Conservation (phyloP, 2,113 vertebrate genomes). For the Coregonus clupeaformis region DNA sequence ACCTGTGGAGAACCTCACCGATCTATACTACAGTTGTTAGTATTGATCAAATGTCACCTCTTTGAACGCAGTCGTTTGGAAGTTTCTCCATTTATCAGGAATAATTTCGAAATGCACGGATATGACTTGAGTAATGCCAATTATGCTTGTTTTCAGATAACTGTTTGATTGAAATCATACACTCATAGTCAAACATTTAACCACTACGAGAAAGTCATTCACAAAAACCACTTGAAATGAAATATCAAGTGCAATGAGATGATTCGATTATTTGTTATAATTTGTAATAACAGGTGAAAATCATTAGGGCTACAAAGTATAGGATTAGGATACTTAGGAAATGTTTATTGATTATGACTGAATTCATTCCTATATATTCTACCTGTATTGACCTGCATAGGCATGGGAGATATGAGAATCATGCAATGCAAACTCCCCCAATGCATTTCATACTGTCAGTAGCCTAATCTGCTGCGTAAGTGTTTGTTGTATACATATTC, state of each 20-base stretch:
- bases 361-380: background rate
- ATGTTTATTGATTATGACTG: background rate
- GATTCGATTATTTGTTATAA: background rate
- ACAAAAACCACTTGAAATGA: background rate
- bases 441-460: background rate
- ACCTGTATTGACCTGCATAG: background rate
- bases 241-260: background rate
- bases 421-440: background rate
- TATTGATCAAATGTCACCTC: conserved; percentile 65
- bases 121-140: background rate
- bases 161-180: background rate
- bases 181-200: background rate
- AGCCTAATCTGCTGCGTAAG: background rate
- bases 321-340: background rate
- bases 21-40: conserved; percentile 55
- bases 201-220: background rate
- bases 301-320: background rate
- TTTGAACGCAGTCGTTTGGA: conserved; percentile 49
- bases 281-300: background rate
- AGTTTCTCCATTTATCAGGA: conserved; percentile 50
- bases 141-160: background rate
- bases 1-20: conserved; percentile 49
- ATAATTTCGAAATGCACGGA: conserved; percentile 31
- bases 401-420: background rate
- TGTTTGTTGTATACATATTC: background rate